Evolutionary conservation across 2,888 invertebrate species (phyloP).

Genomic region (Camponotus fellah): DNA sequence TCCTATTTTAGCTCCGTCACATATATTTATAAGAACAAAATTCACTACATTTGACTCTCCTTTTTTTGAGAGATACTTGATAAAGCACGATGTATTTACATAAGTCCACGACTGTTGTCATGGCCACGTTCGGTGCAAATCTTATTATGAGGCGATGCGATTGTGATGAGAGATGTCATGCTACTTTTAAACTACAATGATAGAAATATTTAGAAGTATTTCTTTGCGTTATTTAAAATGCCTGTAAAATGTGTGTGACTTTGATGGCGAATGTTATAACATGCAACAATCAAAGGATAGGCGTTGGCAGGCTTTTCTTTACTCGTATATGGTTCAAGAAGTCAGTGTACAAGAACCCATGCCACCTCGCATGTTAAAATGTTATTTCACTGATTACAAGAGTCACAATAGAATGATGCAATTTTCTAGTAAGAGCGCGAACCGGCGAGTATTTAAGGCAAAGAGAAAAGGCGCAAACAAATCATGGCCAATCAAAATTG

Average conservation of each 20-base stretch:
- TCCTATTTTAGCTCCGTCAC: not conserved
- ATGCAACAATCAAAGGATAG: constrained; percentile 3
- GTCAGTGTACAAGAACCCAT: not conserved
- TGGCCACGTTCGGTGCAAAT: constrained; percentile 26
- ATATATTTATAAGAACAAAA: constrained; percentile 16
- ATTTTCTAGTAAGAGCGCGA: not conserved
- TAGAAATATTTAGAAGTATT: constrained; percentile 9
- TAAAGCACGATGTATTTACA: constrained; percentile 24
- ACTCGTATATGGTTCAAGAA: constrained; percentile 6
- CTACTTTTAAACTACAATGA: constrained; percentile 34
- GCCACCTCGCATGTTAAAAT: constrained; percentile 10
- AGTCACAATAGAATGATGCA: not conserved
- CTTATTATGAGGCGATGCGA: not conserved
- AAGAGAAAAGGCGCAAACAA: not conserved
- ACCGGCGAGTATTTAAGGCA: not conserved
- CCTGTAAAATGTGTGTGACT: constrained; percentile 2
- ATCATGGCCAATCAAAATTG: constrained; percentile 3
- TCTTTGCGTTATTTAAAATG: constrained; percentile 1
- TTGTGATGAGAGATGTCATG: constrained; percentile 12
- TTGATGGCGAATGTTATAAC: constrained; percentile 9
- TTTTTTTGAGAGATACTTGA: constrained; percentile 20
- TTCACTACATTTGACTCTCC: constrained; percentile 27
- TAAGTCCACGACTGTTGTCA: constrained; percentile 8
- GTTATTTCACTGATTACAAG: constrained; percentile 16
- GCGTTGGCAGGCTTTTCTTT: not conserved